Evolutionary conservation across 1,140 invertebrate species (phyloP), one percentile per base, ranked within the genome.

Genomic region (Drosophila watanabei): DNA sequence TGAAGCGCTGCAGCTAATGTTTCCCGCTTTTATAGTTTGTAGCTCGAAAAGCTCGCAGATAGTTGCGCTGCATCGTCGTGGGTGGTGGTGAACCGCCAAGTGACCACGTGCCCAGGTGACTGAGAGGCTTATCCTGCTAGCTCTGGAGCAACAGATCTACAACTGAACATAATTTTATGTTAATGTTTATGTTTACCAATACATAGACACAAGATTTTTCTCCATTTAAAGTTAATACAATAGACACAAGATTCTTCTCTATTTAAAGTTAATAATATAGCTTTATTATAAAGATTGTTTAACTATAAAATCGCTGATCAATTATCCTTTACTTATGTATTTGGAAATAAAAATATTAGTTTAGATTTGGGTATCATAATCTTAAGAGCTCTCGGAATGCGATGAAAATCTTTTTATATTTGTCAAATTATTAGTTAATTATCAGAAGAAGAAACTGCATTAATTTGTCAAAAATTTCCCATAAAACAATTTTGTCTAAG

Each of bases 21-120:
- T 78, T 28, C 48, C 49, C 4, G 52, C 24, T 73, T 73, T 73
- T 73, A 73, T 73, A 73, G 68, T 73, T 51, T 11, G 54, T n/a
- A 6, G 16, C 1, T 24, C 20, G 45, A 30, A 73, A 73, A 73
- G 70, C 70, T 73, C 11, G 5, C 20, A 6, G 32, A 43, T 60
- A 73, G 37, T 43, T 72, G n/a, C 14, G 33, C 33, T 71, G 68
- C 43, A 72, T 60, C 20, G 35, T 37, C 8, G 68, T 14, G n/a
- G 66, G 54, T 71, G 45, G 37, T 41, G 13, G 16, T 39, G n/a
- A 56, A 46, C 20, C 9, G 11, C 28, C 5, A 5, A 11, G 18
- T 30, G 35, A 20, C 30, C 60, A 51, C 20, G 37, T 64, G 59
- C 32, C 30, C 16, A 24, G 35, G 4, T 28, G 18, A 9, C 2